A percentile compares a stretch with the other conserved stretches of the same genome.
Conservation (phyloP, 2,888 invertebrate genomes). For the Serripes groenlandicus region DNA sequence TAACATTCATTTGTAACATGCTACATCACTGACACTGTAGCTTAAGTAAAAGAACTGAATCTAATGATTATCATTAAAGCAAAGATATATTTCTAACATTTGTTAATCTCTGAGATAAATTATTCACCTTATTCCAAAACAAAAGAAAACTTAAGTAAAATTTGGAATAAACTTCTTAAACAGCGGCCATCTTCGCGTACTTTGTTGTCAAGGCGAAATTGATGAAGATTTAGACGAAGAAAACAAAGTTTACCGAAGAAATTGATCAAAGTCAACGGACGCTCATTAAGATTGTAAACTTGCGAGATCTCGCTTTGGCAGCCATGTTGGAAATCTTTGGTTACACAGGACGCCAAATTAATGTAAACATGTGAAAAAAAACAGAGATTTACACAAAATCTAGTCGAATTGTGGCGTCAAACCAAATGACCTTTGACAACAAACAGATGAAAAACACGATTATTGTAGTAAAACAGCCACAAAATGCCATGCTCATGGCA, state of each 20-base stretch:
- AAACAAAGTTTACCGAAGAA: slow-evolving; percentile 9
- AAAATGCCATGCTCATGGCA: slow-evolving; percentile 82
- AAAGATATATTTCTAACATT: not conserved
- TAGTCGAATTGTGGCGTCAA: not conserved
- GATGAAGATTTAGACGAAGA: not conserved
- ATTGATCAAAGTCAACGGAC: not conserved
- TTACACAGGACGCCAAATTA: slow-evolving; percentile 68
- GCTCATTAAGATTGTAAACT: slow-evolving; percentile 17
- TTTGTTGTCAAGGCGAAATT: slow-evolving; percentile 42
- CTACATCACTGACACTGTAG: no score
- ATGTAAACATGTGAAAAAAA: slow-evolving; percentile 62
- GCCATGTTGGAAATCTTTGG: slow-evolving; percentile 68
- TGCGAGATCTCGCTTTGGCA: slow-evolving; percentile 56
- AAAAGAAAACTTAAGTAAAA: not conserved
- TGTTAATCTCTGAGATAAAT: no score
- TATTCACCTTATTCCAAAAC: not conserved
- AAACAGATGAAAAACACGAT: not conserved
- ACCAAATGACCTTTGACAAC: not conserved
- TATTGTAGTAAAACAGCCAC: not conserved
- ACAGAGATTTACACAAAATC: not conserved
- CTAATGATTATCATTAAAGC: not conserved
- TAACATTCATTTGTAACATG: no score
- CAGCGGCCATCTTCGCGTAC: slow-evolving; percentile 63
- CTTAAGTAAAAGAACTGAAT: no score
- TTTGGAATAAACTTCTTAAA: not conserved